Base-by-base conservation (phyloP, 2,888 invertebrate species). In the Dicycla oo region DNA sequence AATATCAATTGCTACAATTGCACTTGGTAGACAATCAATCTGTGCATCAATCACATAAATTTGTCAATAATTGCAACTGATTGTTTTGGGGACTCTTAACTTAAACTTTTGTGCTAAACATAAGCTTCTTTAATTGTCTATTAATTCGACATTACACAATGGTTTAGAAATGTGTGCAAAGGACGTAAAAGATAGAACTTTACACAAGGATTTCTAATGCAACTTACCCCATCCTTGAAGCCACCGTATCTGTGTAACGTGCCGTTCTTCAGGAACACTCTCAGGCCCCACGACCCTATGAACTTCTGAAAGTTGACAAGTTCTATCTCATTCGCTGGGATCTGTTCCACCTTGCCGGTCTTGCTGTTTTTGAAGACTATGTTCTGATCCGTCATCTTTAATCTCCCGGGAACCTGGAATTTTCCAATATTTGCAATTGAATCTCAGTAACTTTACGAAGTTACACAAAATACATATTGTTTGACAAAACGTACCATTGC, bases 331-430 rank as follows among this genome's bases (percentile, higher is more conserved):
- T 97, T 95, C 0, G 98, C 97, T 49, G 97, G 96, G 81, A 99
- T 97, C 90, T 99, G 98, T 90, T 99, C 99, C 1, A 99, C 98
- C 94, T 99, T 99, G 3, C 99, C 99, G 0, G 99, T 99, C 94
- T 99, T 99, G 82, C 97, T 98, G 93, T 99, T 99, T 93, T 99
- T 99, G 92, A 99, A 99, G 62, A 98, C 97, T 49, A 99, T 97
- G 86, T 97, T 97, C 89, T 98, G 98, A 82, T 99, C 99, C 0
- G 99, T 98, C 93, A 99, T 97, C 93, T 99, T 99, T 49, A 99
- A 93, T 75, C 98, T 97, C 0, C 99, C 99, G 11, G 98, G 97
- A 63, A 98, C 98, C 99, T 99, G 89, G 38, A 89, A 89, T 79
- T 69, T 72, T 69, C 20, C 49, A 53, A 69, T 69, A 61, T 47